A percentile compares a stretch with the other conserved stretches of the same genome.
Conservation (phyloP, 1,140 invertebrate genomes). For the Hesperophylax magnus region DNA sequence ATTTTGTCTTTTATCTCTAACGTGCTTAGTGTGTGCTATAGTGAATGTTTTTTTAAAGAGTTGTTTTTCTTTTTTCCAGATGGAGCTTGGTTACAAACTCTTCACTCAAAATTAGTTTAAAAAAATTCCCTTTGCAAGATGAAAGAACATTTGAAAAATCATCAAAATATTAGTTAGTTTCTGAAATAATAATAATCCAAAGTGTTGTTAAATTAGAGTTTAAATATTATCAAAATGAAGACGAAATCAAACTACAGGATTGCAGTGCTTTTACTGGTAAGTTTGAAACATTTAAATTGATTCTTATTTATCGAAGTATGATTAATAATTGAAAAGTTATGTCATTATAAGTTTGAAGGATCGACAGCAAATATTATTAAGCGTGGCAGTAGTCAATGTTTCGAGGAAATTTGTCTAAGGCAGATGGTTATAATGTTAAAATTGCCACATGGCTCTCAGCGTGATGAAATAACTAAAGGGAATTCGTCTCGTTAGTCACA, state of each 20-base stretch:
- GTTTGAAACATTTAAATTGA: not conserved
- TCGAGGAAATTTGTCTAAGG: no score
- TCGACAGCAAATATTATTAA: no score
- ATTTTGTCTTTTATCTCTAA: no score
- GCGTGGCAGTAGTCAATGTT: no score
- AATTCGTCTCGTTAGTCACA: no score
- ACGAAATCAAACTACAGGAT: not conserved
- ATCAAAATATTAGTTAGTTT: not conserved
- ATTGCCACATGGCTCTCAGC: no score
- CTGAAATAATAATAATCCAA: not conserved
- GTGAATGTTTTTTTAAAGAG: no score
- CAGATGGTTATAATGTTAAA: no score
- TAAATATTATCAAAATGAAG: not conserved
- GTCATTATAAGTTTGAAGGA: no score
- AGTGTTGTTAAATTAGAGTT: not conserved
- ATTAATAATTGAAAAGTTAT: no score
- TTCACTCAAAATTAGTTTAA: not conserved
- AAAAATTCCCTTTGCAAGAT: not conserved
- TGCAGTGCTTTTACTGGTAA: conserved; percentile 5
- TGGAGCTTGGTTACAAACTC: not conserved
- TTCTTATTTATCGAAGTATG: not conserved
- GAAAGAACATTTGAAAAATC: conserved; percentile 21
- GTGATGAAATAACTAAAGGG: no score
- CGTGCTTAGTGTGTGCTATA: no score
- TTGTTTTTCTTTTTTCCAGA: conserved; percentile 1